These are phyloP conservation scores for Nomada fucata DNA, from an alignment of 2,888 invertebrate species.

Conservation along the genomic window DNA sequence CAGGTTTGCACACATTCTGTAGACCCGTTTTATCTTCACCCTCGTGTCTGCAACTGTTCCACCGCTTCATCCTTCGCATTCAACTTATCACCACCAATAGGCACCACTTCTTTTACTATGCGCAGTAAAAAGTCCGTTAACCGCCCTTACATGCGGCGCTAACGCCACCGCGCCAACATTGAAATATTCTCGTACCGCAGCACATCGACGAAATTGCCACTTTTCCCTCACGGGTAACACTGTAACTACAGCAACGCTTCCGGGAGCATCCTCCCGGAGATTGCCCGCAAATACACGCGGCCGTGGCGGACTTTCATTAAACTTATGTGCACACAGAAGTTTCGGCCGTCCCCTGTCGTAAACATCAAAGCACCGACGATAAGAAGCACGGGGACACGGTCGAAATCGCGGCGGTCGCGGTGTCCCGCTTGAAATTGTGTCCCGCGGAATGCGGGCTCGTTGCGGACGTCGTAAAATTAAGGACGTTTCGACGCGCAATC, in stretches of 20 bases:
- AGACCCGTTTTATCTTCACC: too few relatives aligned
- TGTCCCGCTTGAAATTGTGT: conserved; percentile 18
- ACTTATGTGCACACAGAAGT: conserved; percentile 12
- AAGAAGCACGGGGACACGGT: conserved; percentile 34
- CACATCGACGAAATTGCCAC: too few relatives aligned
- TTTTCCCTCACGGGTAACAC: not conserved
- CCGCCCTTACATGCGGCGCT: too few relatives aligned
- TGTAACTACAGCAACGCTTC: not conserved
- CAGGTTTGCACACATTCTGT: too few relatives aligned
- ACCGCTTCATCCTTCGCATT: too few relatives aligned
- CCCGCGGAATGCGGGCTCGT: conserved; percentile 40
- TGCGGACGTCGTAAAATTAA: conserved; percentile 47
- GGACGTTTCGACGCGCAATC: conserved; percentile 34
- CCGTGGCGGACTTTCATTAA: conserved; percentile 26
- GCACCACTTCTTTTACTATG: too few relatives aligned
- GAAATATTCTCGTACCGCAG: too few relatives aligned
- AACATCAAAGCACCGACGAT: conserved; percentile 61
- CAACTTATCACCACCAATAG: too few relatives aligned
- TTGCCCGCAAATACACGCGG: not conserved
- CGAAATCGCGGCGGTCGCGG: conserved; percentile 27
- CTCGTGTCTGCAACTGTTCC: too few relatives aligned
- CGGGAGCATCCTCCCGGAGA: not conserved
- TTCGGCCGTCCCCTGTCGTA: conserved; percentile 36
- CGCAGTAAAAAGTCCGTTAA: too few relatives aligned
- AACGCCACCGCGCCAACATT: too few relatives aligned